Evolutionary conservation across 2,113 vertebrate species (phyloP).

Genomic region (Phalacrocorax carbo): DNA sequence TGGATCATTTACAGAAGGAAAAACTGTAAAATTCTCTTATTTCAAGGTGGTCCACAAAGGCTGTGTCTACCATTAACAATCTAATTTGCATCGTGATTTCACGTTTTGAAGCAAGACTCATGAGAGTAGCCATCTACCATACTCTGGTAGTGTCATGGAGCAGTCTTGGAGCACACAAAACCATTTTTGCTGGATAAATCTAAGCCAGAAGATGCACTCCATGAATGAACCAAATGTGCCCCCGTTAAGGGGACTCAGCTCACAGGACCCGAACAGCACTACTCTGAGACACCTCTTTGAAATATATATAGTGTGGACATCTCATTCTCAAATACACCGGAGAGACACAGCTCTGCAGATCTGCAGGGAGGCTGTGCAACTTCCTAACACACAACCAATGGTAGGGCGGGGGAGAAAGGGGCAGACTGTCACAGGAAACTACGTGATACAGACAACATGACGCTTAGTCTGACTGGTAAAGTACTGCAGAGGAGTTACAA

Average conservation of each 20-base stretch:
- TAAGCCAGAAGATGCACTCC: neutral
- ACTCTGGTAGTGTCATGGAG: neutral
- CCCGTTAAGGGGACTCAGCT: neutral
- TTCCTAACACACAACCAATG: neutral
- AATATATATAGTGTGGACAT: accelerated
- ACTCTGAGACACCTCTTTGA: neutral
- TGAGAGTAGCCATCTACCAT: neutral
- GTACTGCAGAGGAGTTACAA: neutral
- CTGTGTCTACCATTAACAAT: accelerated
- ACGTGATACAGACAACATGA: neutral
- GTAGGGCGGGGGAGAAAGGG: neutral
- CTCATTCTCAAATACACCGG: neutral
- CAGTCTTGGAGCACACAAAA: neutral
- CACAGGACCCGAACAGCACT: neutral
- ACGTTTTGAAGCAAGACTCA: neutral
- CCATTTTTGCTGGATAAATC: neutral
- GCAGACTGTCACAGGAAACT: neutral
- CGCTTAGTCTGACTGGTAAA: neutral
- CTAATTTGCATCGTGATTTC: neutral
- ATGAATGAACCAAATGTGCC: accelerated
- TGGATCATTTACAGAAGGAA: neutral
- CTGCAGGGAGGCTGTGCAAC: neutral
- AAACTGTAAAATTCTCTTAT: neutral
- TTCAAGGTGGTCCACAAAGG: neutral
- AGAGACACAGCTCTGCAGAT: neutral